Conservation (phyloP, 2,797 vertebrate genomes). For the Phaenicophaeus curvirostris region DNA sequence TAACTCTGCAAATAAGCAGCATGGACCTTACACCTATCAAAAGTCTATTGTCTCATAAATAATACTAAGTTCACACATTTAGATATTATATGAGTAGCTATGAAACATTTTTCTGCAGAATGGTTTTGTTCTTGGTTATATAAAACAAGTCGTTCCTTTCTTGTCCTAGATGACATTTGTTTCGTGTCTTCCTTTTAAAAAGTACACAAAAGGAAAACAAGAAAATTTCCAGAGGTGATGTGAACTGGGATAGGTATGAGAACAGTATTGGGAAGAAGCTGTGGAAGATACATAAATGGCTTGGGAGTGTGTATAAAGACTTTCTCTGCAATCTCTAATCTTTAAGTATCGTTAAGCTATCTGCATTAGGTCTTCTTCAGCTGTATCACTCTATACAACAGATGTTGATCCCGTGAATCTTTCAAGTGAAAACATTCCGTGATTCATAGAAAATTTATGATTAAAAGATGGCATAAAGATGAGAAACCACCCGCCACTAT, state of each 20-base stretch:
- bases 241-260: background rate
- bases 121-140: background rate
- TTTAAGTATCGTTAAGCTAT: conserved; percentile 29
- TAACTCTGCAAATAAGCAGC: background rate
- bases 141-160: background rate
- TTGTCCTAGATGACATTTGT: background rate
- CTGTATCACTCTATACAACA: conserved; percentile 47
- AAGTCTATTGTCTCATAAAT: background rate
- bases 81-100: background rate
- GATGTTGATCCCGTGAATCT: conserved; percentile 56
- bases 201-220: background rate
- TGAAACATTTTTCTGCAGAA: background rate
- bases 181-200: background rate
- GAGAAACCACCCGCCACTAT: conserved; percentile 54
- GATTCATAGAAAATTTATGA: conserved; percentile 72
- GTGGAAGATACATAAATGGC: background rate
- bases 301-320: background rate
- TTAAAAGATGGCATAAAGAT: conserved; percentile 72
- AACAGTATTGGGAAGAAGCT: background rate
- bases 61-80: background rate
- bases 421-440: conserved; percentile 62
- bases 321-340: conserved; percentile 20
- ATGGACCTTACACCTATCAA: background rate
- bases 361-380: conserved; percentile 42
- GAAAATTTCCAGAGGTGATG: background rate